Evolutionary conservation across 2,888 invertebrate genomes (phyloP).

Genomic region (Lampropteryx suffumata): DNA sequence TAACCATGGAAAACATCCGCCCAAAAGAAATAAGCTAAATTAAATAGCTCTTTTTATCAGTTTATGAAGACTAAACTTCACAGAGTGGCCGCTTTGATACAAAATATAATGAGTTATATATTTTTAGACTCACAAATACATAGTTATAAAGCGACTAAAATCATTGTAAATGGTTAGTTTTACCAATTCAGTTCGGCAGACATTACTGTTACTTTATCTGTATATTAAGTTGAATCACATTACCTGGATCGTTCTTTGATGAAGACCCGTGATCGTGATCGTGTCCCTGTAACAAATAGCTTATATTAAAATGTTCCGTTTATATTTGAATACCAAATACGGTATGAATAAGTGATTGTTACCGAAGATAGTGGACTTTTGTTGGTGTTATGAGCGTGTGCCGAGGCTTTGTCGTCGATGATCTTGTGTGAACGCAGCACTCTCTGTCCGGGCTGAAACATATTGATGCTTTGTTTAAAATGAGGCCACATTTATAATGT

Average conservation of each 20-base stretch:
- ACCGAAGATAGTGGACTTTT: slow-evolving; percentile 74
- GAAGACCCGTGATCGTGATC: slow-evolving; percentile 26
- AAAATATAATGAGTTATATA: too few relatives aligned
- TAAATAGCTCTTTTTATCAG: too few relatives aligned
- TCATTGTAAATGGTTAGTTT: slow-evolving; percentile 1
- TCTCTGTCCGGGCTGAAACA: slow-evolving; percentile 74
- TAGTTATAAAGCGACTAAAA: background rate
- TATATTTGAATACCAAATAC: background rate
- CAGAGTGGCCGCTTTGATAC: too few relatives aligned
- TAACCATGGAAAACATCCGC: too few relatives aligned
- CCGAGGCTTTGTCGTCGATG: slow-evolving; percentile 80
- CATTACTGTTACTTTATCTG: slow-evolving; percentile 16
- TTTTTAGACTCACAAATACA: too few relatives aligned
- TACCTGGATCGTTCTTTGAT: slow-evolving; percentile 32
- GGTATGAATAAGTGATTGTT: slow-evolving; percentile 42
- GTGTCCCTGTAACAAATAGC: slow-evolving; percentile 33
- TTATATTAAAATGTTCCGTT: background rate
- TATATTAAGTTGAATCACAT: slow-evolving; percentile 11
- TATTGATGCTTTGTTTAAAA: slow-evolving; percentile 26
- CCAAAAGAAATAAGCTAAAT: too few relatives aligned
- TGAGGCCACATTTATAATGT: slow-evolving; percentile 2
- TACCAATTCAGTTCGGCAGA: background rate
- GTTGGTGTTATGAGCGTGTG: slow-evolving; percentile 62
- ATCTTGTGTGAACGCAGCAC: slow-evolving; percentile 82
- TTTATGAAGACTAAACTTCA: too few relatives aligned